phyloP scores from a whole-genome alignment of 1,140 invertebrate species.

The Drosophila sulfurigaster region DNA sequence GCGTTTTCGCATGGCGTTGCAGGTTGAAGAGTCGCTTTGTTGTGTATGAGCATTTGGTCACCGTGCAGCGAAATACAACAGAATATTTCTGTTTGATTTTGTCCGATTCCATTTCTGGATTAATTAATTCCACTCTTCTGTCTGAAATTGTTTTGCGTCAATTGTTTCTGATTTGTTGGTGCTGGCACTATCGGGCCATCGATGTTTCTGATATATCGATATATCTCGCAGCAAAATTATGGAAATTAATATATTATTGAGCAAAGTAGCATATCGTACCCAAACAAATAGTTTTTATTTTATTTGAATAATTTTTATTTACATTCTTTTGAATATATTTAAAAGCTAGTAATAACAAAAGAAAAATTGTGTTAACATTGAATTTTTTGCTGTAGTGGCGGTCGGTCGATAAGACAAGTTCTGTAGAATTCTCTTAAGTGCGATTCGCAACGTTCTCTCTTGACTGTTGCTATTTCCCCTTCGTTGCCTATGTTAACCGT shows the following conservation, averaged over 20 bases:
- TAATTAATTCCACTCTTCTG: neutral
- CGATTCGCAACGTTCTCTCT: neutral
- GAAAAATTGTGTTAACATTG: neutral
- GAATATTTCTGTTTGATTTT: slow-evolving; percentile 1
- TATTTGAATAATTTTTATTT: neutral
- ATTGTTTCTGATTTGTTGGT: neutral
- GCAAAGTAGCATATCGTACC: no score
- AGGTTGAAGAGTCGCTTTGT: slow-evolving; percentile 35
- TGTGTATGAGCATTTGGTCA: slow-evolving; percentile 33
- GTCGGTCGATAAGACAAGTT: neutral
- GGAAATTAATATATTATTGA: no score
- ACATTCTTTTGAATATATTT: neutral
- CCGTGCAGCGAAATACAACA: slow-evolving; percentile 28
- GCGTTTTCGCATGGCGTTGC: slow-evolving; percentile 39
- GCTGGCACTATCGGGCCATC: no score
- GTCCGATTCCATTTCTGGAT: slow-evolving; percentile 17
- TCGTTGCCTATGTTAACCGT: neutral
- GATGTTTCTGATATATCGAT: slow-evolving; percentile 1
- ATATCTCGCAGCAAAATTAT: no score
- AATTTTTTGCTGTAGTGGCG: neutral
- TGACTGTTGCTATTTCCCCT: neutral
- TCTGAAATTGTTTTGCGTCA: slow-evolving; percentile 3
- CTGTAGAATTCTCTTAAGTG: neutral
- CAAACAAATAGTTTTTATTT: neutral
- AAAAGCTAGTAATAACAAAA: neutral